Conservation (phyloP, 2,113 vertebrate genomes). For the Synodontis membranacea region DNA sequence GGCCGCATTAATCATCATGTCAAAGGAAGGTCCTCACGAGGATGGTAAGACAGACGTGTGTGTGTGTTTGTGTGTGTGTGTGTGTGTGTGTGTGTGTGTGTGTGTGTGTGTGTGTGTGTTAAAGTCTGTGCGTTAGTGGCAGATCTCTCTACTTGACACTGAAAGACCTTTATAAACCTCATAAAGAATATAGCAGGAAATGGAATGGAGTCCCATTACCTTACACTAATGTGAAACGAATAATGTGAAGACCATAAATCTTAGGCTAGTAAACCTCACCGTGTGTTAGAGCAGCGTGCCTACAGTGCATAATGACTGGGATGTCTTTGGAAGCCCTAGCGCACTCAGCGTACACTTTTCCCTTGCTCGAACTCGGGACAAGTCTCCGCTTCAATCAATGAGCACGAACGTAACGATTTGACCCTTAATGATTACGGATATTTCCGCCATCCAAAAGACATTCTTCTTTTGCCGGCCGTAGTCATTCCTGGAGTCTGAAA, state of each 20-base stretch:
- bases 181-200: constrained; percentile 34
- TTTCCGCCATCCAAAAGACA: not conserved
- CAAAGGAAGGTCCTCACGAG: no score
- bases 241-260: constrained; percentile 13
- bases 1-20: no score
- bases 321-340: not conserved
- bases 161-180: constrained; percentile 42
- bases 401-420: not conserved
- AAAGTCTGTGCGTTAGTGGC: constrained; percentile 18
- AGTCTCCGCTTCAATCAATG: not conserved
- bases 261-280: not conserved
- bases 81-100: not conserved
- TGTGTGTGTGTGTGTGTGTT: constrained; percentile 18
- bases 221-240: constrained; percentile 2
- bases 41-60: no score
- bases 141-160: constrained; percentile 26
- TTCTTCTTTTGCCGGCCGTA: not conserved
- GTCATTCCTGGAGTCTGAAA: constrained; percentile 24
- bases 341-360: not conserved
- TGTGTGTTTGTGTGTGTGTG: not conserved
- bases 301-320: not conserved
- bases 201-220: constrained; percentile 3
- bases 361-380: not conserved
- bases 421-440: not conserved
- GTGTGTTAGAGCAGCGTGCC: not conserved